phyloP scores from a whole-genome alignment of 2,113 vertebrate genomes.

The Isurus oxyrinchus region DNA sequence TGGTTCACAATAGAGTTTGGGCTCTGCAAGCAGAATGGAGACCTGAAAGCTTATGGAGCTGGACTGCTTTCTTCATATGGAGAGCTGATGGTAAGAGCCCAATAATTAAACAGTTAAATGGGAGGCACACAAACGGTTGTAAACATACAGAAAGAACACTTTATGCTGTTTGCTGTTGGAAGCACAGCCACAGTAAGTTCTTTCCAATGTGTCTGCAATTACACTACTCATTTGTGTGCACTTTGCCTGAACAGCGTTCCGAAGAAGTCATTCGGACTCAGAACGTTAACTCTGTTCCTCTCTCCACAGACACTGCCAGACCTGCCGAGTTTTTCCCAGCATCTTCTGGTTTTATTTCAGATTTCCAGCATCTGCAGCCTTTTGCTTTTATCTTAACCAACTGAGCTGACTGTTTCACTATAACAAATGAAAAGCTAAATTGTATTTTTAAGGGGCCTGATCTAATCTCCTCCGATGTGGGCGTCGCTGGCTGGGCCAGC shows the following conservation, averaged over 20 bases:
- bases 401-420: neutral
- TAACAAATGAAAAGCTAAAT: neutral
- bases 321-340: too few relatives aligned
- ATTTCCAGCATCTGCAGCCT: too few relatives aligned
- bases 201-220: neutral
- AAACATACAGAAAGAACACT: neutral
- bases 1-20: conserved; percentile 75
- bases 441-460: neutral
- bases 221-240: neutral
- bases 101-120: neutral
- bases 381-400: neutral
- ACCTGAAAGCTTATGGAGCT: conserved; percentile 65
- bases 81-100: conserved; percentile 59
- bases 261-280: too few relatives aligned
- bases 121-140: neutral
- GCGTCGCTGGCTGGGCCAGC: too few relatives aligned
- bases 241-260: neutral
- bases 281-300: too few relatives aligned
- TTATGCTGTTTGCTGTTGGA: neutral
- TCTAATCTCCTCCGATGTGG: neutral
- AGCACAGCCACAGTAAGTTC: neutral
- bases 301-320: too few relatives aligned
- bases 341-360: too few relatives aligned
- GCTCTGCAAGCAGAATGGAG: conserved; percentile 66
- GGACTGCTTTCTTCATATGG: conserved; percentile 69